phyloP scores from a whole-genome alignment of 2,797 vertebrate genomes.

The Sebastes elongatus region DNA sequence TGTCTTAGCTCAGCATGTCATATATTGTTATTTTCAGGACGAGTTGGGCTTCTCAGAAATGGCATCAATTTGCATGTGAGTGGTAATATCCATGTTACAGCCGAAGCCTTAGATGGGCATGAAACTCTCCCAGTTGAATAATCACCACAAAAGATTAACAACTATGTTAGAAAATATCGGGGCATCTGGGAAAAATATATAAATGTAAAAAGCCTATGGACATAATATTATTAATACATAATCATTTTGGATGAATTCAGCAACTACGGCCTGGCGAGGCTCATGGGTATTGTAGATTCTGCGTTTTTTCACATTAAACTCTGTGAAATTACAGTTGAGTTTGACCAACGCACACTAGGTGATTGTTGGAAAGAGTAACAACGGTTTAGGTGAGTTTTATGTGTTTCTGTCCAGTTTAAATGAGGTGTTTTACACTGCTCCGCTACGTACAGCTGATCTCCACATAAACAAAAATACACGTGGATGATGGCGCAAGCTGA shows the following conservation, averaged over 20 bases:
- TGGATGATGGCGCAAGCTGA: no score
- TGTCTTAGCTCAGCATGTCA: not conserved
- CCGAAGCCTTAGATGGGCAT: not conserved
- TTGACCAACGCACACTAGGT: no score
- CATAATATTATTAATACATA: no score
- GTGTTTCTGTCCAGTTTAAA: no score
- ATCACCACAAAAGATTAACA: not conserved
- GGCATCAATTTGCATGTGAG: not conserved
- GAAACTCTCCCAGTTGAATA: not conserved
- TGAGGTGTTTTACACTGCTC: no score
- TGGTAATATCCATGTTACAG: not conserved
- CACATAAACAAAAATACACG: no score
- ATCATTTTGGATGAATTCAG: no score
- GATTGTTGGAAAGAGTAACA: no score
- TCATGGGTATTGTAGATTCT: not conserved
- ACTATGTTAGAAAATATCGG: not conserved
- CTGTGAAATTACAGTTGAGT: no score
- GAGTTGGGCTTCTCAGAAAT: not conserved
- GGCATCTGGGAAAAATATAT: not conserved
- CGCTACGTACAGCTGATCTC: no score
- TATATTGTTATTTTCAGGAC: not conserved
- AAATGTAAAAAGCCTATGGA: not conserved
- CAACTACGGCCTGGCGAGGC: accelerated
- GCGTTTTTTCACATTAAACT: no score
- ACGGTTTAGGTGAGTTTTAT: no score